Evolutionary conservation across 1,140 invertebrate genomes (phyloP), one percentile per base, ranked within the genome.

Genomic region (Solenopsis fugax): DNA sequence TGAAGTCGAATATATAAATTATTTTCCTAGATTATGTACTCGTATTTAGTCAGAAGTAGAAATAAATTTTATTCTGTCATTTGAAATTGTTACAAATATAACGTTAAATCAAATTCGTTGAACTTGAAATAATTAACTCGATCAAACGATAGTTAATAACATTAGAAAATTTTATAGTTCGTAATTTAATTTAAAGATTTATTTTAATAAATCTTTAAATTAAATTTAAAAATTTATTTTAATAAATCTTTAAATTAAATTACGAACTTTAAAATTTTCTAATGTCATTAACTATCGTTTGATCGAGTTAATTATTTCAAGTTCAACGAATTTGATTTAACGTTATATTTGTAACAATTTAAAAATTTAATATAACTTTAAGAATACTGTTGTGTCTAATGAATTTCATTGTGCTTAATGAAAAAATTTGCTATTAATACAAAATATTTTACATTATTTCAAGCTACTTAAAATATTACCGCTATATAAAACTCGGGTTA

Each of bases 281-380:
- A 65, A 34, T 65, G 9, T 7, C 1, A 2, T 64, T 62, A 7
- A 16, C 7, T 71, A 5, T 56, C 78, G 34, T 58, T 12, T 67
- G 21, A 71, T 81, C 67, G 21, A 81, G 21, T 81, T 81, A 56
- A 71, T 67, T 52, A 71, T 56, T 71, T 56, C 4, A 12, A 56
- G 48, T 24, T 80, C 41, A 41, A 21, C 18, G 5, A 24, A 52
- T 1, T 54, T 5, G 6, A 34, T 62, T 54, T 54, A 37, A 37
- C 6, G 16, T 18, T 29, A 37, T 2, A 62, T n/a, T 48, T 29
- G 18, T 62, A 6, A 77, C 21, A 62, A 2, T 34, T 16, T n/a
- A n/a, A n/a, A n/a, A 24, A 29, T 13, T 60, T 60, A 29, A 60
- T 29, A 13, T 29, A 62, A 13, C 5, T 34, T 62, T 62, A 29